Evolutionary conservation across 2,113 vertebrate genomes (phyloP).

Genomic region (Illadopsis cleaveri): DNA sequence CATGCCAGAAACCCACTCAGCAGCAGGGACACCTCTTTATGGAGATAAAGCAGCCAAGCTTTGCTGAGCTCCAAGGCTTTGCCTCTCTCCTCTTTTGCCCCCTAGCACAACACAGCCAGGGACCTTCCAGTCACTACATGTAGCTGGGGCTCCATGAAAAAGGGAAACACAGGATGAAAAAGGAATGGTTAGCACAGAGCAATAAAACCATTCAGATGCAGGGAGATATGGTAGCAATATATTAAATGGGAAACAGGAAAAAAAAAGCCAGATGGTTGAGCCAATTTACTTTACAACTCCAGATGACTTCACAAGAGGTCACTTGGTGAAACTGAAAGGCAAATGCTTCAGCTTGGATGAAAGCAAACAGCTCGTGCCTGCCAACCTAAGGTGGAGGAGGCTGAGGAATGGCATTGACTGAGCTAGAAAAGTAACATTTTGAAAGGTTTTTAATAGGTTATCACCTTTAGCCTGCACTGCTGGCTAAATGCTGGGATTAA

Average conservation of each 20-base stretch:
- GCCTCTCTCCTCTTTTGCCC: neutral
- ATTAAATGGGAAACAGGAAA: neutral
- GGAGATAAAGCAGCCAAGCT: neutral
- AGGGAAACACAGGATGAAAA: neutral
- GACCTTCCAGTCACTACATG: rapidly evolving
- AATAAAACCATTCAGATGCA: neutral
- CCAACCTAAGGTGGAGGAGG: rapidly evolving
- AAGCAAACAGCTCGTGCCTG: neutral
- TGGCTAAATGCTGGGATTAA: neutral
- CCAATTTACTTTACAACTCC: slow-evolving; percentile 12
- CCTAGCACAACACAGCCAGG: rapidly evolving
- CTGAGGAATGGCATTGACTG: rapidly evolving
- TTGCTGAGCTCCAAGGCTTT: neutral
- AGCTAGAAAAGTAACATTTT: neutral
- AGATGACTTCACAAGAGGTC: slow-evolving; percentile 30
- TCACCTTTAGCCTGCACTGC: neutral
- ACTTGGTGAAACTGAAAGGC: neutral
- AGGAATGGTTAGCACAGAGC: neutral
- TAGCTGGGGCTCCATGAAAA: neutral
- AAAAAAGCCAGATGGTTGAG: slow-evolving; percentile 24
- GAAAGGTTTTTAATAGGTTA: neutral
- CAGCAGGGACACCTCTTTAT: rapidly evolving
- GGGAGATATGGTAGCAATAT: neutral
- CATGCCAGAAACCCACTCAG: neutral
- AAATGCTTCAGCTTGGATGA: neutral